Evolutionary conservation across 2,888 invertebrate species (phyloP).

Genomic region (Sylvicola cinctus): DNA sequence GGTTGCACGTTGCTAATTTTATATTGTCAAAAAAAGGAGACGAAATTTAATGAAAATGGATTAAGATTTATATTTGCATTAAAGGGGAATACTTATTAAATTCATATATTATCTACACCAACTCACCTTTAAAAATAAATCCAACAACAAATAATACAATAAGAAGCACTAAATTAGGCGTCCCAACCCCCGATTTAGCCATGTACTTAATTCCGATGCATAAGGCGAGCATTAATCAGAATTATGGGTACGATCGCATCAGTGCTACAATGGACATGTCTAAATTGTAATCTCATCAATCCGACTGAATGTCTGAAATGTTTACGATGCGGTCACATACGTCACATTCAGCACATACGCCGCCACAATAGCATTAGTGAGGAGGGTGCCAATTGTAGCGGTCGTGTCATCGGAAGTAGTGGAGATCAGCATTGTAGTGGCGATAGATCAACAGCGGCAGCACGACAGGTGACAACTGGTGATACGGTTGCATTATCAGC

Average conservation of each 20-base stretch:
- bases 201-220: constrained; percentile 11
- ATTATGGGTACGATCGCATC: constrained; percentile 81
- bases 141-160: not conserved
- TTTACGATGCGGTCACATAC: constrained; percentile 54
- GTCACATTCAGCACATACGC: constrained; percentile 8
- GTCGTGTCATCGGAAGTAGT: not conserved
- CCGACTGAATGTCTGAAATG: constrained; percentile 70
- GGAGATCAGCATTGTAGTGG: too few species aligned
- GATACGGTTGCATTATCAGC: too few species aligned
- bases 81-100: too few species aligned
- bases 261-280: constrained; percentile 84
- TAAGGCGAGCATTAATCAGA: too few species aligned
- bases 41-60: too few species aligned
- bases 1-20: too few species aligned
- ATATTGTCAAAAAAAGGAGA: too few species aligned
- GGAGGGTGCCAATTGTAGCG: constrained; percentile 8
- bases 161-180: not conserved
- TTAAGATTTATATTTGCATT: too few species aligned
- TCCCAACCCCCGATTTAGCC: constrained; percentile 7
- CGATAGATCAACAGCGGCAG: too few species aligned
- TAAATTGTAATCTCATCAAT: constrained; percentile 71
- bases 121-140: too few species aligned
- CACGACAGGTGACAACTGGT: too few species aligned
- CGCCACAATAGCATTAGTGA: constrained; percentile 5
- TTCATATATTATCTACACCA: too few species aligned